A percentile compares a stretch with the other conserved stretches of the same genome.
These are phyloP conservation scores for Helleia helle DNA, from an alignment of 2,888 invertebrate species.

Conservation along the genomic window DNA sequence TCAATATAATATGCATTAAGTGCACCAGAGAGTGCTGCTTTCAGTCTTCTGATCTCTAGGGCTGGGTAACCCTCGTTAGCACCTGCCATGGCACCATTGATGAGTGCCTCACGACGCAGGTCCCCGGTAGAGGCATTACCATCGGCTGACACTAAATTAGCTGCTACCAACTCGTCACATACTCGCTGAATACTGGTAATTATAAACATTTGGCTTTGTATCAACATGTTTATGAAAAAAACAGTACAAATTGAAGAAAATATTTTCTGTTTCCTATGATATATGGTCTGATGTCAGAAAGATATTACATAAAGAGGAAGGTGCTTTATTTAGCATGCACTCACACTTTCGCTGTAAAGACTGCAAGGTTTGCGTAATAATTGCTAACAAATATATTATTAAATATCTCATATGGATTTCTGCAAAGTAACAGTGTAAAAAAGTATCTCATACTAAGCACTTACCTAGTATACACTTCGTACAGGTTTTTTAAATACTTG, in stretches of 20 bases:
- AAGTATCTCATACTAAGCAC: no score
- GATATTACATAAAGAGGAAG: no score
- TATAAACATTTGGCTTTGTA: no score
- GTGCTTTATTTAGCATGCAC: no score
- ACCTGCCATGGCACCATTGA: conserved; percentile 58
- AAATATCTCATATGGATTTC: not conserved
- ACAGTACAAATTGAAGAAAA: not conserved
- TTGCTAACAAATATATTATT: not conserved
- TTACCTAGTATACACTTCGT: conserved; percentile 92
- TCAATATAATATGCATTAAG: conserved; percentile 91
- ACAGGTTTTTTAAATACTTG: conserved; percentile 89
- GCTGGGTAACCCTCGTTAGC: conserved; percentile 79
- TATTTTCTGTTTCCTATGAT: no score
- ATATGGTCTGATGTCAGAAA: no score
- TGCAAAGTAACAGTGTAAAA: no score
- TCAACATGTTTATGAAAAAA: not conserved
- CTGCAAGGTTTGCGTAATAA: not conserved
- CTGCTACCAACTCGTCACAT: conserved; percentile 55
- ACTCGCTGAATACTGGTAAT: conserved; percentile 52
- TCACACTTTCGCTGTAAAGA: no score
- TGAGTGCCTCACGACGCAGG: conserved; percentile 52
- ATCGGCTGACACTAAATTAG: conserved; percentile 51
- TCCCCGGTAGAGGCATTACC: conserved; percentile 50
- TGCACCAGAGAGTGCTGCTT: conserved; percentile 82
- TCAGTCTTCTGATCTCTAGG: conserved; percentile 84